Base-by-base conservation (phyloP, 1,140 invertebrate species). In the Drosophila melanica region DNA sequence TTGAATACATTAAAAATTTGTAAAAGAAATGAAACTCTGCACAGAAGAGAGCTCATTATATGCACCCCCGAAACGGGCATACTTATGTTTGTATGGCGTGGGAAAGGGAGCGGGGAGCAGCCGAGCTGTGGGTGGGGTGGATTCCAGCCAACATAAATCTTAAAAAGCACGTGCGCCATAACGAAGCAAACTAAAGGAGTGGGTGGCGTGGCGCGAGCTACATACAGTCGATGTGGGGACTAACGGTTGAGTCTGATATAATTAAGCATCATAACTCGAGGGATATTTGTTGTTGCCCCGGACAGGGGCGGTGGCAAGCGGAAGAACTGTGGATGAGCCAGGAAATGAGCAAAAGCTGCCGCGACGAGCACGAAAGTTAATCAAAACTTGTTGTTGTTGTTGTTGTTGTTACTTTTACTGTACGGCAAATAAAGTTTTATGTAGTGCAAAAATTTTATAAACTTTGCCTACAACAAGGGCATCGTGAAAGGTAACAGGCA, bases 221-320 rank as follows among this genome's bases (percentile, higher is more conserved):
- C 16, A 39, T 48, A 27, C 39, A 37, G 30, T 30, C 53, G 45
- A 65, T 65, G 67, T 64, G 68, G 68, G 68, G 60, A 65, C 51
- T 57, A 65, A 66, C 68, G 47, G 54, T 67, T 67, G 62, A 67
- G 70, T 63, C 77, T 77, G 77, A 79, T 79, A 79, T 79, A 79
- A 79, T 79, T 79, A 79, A 79, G 77, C 77, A 77, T 74, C 77
- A 79, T 79, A 79, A 77, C 77, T 79, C 75, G 69, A 79, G 77
- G 75, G 75, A 77, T 73, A 77, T 79, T 77, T 79, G 68, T 76
- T 76, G 74, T 58, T 70, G 66, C 35, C 60, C 44, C 10, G 9
- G 18, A 23, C 27, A 37, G 27, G 20, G 37, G n/a, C 18, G 9
- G n/a, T 37, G n/a, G 37, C 8, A 20, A 20, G 30, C 4, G 23